Base-by-base conservation (phyloP, 1,140 invertebrate species). In the Protaetia brevitarsis region DNA sequence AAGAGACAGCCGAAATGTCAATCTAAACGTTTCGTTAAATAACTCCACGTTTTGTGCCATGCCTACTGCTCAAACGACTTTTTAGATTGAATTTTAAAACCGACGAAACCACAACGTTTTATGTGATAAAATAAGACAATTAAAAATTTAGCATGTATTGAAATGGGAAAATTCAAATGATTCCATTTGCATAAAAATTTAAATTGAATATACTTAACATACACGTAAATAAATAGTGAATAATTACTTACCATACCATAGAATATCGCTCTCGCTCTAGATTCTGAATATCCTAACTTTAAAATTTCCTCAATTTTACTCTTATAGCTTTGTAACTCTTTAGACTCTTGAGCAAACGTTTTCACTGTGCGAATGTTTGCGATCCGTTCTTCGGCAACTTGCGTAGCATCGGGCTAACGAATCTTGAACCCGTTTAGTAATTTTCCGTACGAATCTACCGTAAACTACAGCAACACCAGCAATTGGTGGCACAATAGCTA, bases 321-420 rank as follows among this genome's bases (percentile, higher is more conserved):
- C 56, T 81, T 81, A 73, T 96, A 98, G 0, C 80, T 76, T 19
- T 82, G 69, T 23, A 88, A 85, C 82, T 98, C 96, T 68, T 84
- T 85, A 2, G 82, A 70, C 77, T 98, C 96, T 74, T 94, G 90
- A 2, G 89, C 92, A 78, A 98, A 97, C 1, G 90, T 88, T 80
- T 96, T 91, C 0, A 99, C 96, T 3, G 96, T 98, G 73, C 95
- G 85, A 66, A 99, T 92, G 76, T 97, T 98, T 23, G 90, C 87
- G 41, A 99, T 91, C 71, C 89, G 89, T 76, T 99, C 96, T 81
- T 98, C 95, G 0, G 94, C 94, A 21, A 89, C 85, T 78, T 95
- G 87, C 1, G 92, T 95, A 28, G 94, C 85, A 64, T 85, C 82
- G 0, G n/a, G 95, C 95, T 23, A 96, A 80, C 60, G 89, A 87